Evolutionary conservation across 2,797 vertebrate genomes (phyloP), one percentile per base, ranked within the genome.

Genomic region (Merluccius polli): DNA sequence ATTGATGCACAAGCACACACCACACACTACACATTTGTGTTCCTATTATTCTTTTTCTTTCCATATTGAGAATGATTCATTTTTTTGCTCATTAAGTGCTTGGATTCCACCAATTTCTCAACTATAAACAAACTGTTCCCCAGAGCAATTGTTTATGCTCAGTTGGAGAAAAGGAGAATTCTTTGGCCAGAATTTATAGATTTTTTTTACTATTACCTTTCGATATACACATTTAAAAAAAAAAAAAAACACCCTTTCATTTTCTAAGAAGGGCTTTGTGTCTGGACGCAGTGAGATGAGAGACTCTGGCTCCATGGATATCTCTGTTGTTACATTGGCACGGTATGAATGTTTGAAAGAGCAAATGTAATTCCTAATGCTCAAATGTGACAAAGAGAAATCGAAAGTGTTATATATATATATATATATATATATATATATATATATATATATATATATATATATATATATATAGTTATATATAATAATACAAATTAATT

Each of bases 71-170:
- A 82, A 75, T 36, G 67, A 79, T 84, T 75, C 9, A 32, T 83
- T 83, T 83, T 77, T 74, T 84, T 77, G 82, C 81, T 90, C 82
- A 89, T 89, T 87, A 88, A 81, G 33, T 76, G 67, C 44, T 78
- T 72, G 71, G 76, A 79, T 81, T 83, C 78, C 75, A 74, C 72
- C 82, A 52, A 80, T 80, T 81, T 87, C 77, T 75, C 65, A 77
- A 79, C 73, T 74, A 86, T 81, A 87, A 89, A 86, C 84, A 91
- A 87, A 85, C 76, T 77, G 71, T 84, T 84, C 77, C 84, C 83
- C 30, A 16, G 71, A 86, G 86, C 78, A 67, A 63, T 16, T 63
- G 21, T 24, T 59, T n/a, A n/a, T 59, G 21, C 18, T 13, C 44
- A 21, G 44, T 48, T 48, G 15, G 15, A 48, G 44, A 48, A 48